These are phyloP conservation scores for Scartelaos histophorus DNA, from an alignment of 2,113 vertebrate species.

Conservation along the genomic window DNA sequence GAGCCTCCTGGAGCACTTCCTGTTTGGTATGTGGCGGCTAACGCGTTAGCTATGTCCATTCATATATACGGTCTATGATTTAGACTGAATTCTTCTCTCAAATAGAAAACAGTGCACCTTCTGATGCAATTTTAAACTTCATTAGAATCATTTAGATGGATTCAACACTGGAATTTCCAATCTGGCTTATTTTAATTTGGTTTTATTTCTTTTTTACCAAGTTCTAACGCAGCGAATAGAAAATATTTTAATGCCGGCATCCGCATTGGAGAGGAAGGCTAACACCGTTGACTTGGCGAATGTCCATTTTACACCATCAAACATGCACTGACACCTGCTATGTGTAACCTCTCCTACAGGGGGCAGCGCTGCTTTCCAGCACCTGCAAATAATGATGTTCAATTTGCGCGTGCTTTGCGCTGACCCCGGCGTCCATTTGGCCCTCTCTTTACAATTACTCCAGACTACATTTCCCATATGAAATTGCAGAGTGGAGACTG, in stretches of 20 bases:
- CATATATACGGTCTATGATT: too few relatives aligned
- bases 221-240: too few relatives aligned
- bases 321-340: constrained; percentile 75
- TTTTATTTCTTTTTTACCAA: too few relatives aligned
- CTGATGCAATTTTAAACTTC: too few relatives aligned
- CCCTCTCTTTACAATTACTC: constrained; percentile 81
- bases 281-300: background rate
- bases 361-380: constrained; percentile 67
- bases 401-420: constrained; percentile 71
- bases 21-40: too few relatives aligned
- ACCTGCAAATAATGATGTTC: constrained; percentile 67
- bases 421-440: constrained; percentile 82
- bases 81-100: too few relatives aligned
- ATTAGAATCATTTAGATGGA: too few relatives aligned
- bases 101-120: too few relatives aligned
- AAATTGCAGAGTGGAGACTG: constrained; percentile 78
- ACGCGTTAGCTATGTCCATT: too few relatives aligned
- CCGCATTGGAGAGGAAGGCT: background rate
- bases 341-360: constrained; percentile 70
- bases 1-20: too few relatives aligned
- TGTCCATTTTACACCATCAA: constrained; percentile 65
- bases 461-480: constrained; percentile 87
- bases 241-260: background rate
- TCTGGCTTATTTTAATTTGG: too few relatives aligned
- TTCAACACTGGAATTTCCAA: too few relatives aligned